Evolutionary conservation across 2,888 invertebrate genomes (phyloP), one percentile per base, ranked within the genome.

Genomic region (Conistra vaccinii): DNA sequence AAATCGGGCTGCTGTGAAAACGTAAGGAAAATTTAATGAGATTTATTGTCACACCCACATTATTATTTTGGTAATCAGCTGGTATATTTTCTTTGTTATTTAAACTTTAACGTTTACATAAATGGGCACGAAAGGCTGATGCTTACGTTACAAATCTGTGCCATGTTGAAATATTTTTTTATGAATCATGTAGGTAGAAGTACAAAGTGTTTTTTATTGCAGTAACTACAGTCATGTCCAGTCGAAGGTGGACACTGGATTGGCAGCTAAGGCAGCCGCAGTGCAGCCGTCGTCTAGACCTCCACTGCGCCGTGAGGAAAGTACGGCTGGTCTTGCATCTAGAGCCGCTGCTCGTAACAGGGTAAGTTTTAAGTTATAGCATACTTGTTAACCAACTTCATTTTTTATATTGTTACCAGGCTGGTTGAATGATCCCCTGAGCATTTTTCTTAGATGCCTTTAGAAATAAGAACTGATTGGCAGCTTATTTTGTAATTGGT

Each of bases 181-280:
- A 20, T n/a, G 1, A n/a, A 60, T 42, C 6, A 26, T 80, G 86
- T 45, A 78, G 84, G 86, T 88, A 86, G 73, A 76, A 51, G 39
- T 77, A 62, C 57, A 63, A 65, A 58, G 61, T 69, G 45, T 66
- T 68, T 57, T 70, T 58, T 20, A 48, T 91, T 90, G 4, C 89
- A 95, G 93, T 78, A 95, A 92, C 85, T 96, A 96, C 80, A 94
- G 92, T 70, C 96, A 96, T 94, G 95, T 96, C 7, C 95, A 94
- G 79, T 95, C 96, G 0, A 96, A 96, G 88, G 90, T 96, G 60
- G 95, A 96, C 81, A 95, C 96, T 1, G 95, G 96, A 3, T 89
- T 94, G 42, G 85, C 92, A 7, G 84, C 76, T 29, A 95, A 92
- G 76, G 83, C 80, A 42, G 68, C 83, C n/a, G 62, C 81, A 20